A percentile compares a stretch with the other conserved stretches of the same genome.
These are phyloP conservation scores for Avahi laniger DNA, from an alignment of 2,797 vertebrate species.

Conservation along the genomic window DNA sequence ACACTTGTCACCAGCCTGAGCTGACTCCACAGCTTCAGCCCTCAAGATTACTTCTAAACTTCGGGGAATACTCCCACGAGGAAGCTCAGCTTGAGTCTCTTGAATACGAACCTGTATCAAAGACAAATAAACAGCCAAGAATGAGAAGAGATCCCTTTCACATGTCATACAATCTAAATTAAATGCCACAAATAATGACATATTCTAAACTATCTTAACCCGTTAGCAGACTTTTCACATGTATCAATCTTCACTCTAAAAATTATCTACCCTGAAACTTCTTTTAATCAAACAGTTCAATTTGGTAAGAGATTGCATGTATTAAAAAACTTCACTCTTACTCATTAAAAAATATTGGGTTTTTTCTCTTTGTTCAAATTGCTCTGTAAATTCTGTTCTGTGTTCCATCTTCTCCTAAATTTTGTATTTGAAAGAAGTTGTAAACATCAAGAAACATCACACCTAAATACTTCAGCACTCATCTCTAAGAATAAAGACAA, in stretches of 20 bases:
- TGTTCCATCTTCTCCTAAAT: neutral
- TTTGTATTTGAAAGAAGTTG: conserved; percentile 11
- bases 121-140: neutral
- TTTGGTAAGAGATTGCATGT: neutral
- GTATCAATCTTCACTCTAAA: neutral
- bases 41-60: conserved; percentile 96
- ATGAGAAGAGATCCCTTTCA: neutral
- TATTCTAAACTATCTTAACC: conserved; percentile 2
- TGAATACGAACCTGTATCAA: conserved; percentile 94
- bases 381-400: neutral
- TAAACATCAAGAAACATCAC: neutral
- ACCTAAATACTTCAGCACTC: neutral
- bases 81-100: conserved; percentile 97
- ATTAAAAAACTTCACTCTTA: conserved; percentile 3
- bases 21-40: conserved; percentile 96
- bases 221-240: neutral
- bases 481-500: neutral
- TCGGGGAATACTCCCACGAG: conserved; percentile 95
- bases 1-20: conserved; percentile 97
- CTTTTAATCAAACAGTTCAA: neutral
- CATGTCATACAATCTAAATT: neutral
- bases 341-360: neutral
- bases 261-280: neutral
- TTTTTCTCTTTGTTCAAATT: neutral
- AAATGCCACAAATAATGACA: neutral